Base-by-base conservation (phyloP, 2,888 invertebrate genomes). In the Drosophila greeni region DNA sequence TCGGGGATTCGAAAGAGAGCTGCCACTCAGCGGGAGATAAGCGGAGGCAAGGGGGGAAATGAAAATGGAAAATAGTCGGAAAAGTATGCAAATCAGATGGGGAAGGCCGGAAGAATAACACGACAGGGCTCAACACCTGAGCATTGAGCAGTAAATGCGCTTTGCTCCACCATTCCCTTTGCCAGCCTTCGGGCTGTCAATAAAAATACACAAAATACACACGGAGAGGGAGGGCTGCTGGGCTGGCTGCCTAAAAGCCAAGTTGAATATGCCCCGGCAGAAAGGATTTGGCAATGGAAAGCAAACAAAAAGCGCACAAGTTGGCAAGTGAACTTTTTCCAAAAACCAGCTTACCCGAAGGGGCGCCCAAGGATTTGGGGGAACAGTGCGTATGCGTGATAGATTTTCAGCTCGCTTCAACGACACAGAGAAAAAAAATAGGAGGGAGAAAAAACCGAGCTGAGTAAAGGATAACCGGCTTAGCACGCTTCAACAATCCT, bases 41-140 rank as follows among this genome's bases (percentile, higher is more conserved):
- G 76, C 70, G 51, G 48, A 47, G 47, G 37, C 31, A 20, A 42
- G 18, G 18, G 57, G 59, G 48, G 11, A 37, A 61, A 31, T 31
- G 51, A 5, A 37, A 56, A 81, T 74, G 76, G 67, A 82, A 79
- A 81, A 83, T 72, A 75, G 79, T 72, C 72, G 74, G 65, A 75
- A 80, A 80, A 81, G 82, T 80, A 80, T 80, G 79, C 76, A 80
- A 80, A 80, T 83, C 66, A 73, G 70, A 52, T 37, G 61, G 75
- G 36, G 56, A 71, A 71, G 39, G 47, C 40, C 48, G 56, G 39
- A 74, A 69, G 61, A 65, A 77, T 62, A 82, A 66, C 67, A 59
- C 66, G 64, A 58, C 55, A 61, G 77, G 70, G 70, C 60, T 75
- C 76, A 83, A 77, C 83, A 81, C 82, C 75, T 83, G 74, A 69